These are phyloP conservation scores for Egretta garzetta DNA, from an alignment of 2,113 vertebrate genomes.

Conservation along the genomic window DNA sequence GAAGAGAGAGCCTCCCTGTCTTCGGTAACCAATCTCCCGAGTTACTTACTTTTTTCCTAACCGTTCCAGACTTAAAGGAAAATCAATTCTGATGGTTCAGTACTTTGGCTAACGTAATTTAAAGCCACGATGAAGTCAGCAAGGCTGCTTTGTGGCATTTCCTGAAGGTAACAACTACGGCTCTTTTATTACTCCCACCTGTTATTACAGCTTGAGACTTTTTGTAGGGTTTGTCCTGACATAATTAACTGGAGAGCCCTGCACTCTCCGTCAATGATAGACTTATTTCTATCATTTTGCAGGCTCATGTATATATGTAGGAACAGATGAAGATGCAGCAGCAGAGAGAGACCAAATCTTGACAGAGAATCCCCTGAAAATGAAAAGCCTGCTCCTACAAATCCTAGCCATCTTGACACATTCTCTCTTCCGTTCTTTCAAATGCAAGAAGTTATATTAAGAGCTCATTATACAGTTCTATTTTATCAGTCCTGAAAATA, in stretches of 20 bases:
- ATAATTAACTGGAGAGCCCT: not conserved
- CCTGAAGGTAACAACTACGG: conserved; percentile 16
- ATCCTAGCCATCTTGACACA: not conserved
- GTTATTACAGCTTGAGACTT: not conserved
- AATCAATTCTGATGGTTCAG: conserved; percentile 29
- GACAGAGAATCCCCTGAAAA: conserved; percentile 7
- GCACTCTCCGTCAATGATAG: not conserved
- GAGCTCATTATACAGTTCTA: not conserved
- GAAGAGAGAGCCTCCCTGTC: not conserved
- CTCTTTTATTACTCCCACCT: conserved; percentile 1
- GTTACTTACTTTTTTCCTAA: not conserved
- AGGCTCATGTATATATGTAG: not conserved
- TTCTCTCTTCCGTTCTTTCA: not conserved
- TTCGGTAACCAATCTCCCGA: not conserved
- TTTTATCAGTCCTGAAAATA: not conserved
- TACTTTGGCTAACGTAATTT: not conserved
- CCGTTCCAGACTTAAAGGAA: not conserved
- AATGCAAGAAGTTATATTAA: not conserved
- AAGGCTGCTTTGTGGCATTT: not conserved
- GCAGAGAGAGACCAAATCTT: not conserved
- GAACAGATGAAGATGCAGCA: conserved; percentile 7
- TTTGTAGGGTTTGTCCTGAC: not conserved
- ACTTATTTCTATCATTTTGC: not conserved
- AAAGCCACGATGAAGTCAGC: conserved; percentile 9
- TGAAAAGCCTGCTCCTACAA: not conserved